A percentile compares a stretch with the other conserved stretches of the same genome.
Evolutionary conservation across 2,113 vertebrate species (phyloP).

Genomic region (Labeo rohita): DNA sequence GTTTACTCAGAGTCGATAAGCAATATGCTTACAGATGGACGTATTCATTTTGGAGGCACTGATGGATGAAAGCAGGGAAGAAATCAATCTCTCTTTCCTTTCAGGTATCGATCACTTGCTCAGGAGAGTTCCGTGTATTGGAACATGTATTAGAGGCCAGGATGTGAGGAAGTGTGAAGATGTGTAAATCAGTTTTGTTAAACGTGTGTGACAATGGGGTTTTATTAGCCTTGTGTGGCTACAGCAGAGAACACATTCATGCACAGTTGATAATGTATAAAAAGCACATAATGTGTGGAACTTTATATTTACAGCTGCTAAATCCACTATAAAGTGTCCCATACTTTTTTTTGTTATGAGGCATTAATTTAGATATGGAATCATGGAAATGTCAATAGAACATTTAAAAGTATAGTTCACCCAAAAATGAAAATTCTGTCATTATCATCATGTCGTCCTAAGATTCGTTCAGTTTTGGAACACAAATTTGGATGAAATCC

Average conservation of each 20-base stretch:
- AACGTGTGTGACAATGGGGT: background rate
- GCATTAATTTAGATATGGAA: background rate
- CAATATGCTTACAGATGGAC: slow-evolving; percentile 40
- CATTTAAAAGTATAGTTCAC: no score
- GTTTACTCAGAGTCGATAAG: slow-evolving; percentile 30
- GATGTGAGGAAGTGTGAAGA: slow-evolving; percentile 30
- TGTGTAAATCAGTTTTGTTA: slow-evolving; percentile 21
- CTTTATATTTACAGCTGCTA: background rate
- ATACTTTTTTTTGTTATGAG: background rate
- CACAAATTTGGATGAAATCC: no score
- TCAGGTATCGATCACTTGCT: slow-evolving; percentile 37
- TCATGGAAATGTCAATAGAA: background rate
- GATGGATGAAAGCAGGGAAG: slow-evolving; percentile 11
- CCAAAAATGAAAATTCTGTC: no score
- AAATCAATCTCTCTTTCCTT: slow-evolving; percentile 42
- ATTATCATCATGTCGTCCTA: no score
- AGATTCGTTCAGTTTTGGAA: no score
- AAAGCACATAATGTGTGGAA: background rate
- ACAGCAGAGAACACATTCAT: background rate
- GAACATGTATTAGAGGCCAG: slow-evolving; percentile 18
- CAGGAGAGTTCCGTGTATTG: slow-evolving; percentile 20
- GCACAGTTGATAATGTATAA: background rate
- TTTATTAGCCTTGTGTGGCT: background rate
- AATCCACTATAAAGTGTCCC: background rate
- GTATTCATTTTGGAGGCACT: slow-evolving; percentile 31